Base-by-base conservation (phyloP, 1,140 invertebrate genomes). In the Acromyrmex echinatior region DNA sequence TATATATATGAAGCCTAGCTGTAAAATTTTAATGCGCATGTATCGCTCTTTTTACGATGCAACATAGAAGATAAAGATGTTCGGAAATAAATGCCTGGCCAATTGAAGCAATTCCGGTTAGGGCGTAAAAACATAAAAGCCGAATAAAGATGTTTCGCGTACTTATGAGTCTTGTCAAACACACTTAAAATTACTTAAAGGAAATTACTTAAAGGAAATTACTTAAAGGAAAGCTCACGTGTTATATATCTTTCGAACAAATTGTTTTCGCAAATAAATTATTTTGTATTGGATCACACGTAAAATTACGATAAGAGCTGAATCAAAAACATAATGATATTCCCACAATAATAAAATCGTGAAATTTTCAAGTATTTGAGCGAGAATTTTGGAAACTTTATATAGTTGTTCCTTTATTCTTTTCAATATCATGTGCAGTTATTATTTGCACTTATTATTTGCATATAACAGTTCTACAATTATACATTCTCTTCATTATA, bases 11-110 rank as follows among this genome's bases (percentile, higher is more conserved):
- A 16, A n/a, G 56, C 35, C 51, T 49, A 58, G 82, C 31, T 68
- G 74, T 86, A 86, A 86, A 86, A 86, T 25, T 51, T 86, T 86
- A 79, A 77, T 86, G 74, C 74, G 73, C 56, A 14, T 73, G 35
- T 86, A n/a, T 14, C 49, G 49, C 21, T 35, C 35, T 45, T 86
- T 68, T 86, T 86, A 86, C 62, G 82, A 74, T 51, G 21, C 49
- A 63, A 4, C 51, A 21, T 25, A 25, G 14, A 31, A 18, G 70
- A 74, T 62, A 60, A 84, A 56, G 58, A 81, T 49, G 71, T 89
- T 87, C 62, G 70, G 39, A 51, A 73, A 86, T 86, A 81, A 80
- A 70, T 73, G 45, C 49, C 39, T 60, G 76, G 65, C 28, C 66
- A 60, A 88, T 88, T 86, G 74, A 49, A 63, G 21, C 68, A 39